Percentiles rank a stretch among this genome's conserved stretches.
phyloP scores from a whole-genome alignment of 2,888 invertebrate genomes.

The Aethes cnicana region DNA sequence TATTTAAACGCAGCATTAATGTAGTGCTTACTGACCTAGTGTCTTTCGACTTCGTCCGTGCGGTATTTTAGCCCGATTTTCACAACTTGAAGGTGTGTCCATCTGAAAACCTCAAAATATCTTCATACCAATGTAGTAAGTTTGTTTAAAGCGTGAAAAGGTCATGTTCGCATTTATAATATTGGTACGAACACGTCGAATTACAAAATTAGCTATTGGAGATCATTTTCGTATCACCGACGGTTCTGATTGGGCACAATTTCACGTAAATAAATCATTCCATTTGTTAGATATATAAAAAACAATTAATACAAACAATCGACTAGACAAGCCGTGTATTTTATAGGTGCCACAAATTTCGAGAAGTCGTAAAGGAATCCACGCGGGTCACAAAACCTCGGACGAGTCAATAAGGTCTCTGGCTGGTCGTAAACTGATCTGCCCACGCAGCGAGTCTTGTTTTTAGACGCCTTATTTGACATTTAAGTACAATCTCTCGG shows the following conservation, averaged over 20 bases:
- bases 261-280: not conserved
- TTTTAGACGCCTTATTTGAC: constrained; percentile 42
- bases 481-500: constrained; percentile 35
- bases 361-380: constrained; percentile 18
- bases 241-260: not conserved
- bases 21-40: too few species aligned
- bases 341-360: constrained; percentile 16
- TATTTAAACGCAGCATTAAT: too few species aligned
- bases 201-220: too few species aligned
- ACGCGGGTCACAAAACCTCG: constrained; percentile 14
- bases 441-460: constrained; percentile 50
- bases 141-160: too few species aligned
- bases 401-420: constrained; percentile 23
- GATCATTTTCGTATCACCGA: too few species aligned
- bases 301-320: constrained; percentile 3
- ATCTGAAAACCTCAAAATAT: too few species aligned
- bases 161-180: too few species aligned
- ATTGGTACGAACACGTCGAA: too few species aligned
- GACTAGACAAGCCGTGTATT: constrained; percentile 2
- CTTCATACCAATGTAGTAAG: too few species aligned
- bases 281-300: constrained; percentile 1
- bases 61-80: too few species aligned
- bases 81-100: too few species aligned
- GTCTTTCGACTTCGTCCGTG: too few species aligned
- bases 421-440: constrained; percentile 17